Evolutionary conservation across 2,797 vertebrate species (phyloP), one percentile per base, ranked within the genome.

Genomic region (Onychomys leucogaster): DNA sequence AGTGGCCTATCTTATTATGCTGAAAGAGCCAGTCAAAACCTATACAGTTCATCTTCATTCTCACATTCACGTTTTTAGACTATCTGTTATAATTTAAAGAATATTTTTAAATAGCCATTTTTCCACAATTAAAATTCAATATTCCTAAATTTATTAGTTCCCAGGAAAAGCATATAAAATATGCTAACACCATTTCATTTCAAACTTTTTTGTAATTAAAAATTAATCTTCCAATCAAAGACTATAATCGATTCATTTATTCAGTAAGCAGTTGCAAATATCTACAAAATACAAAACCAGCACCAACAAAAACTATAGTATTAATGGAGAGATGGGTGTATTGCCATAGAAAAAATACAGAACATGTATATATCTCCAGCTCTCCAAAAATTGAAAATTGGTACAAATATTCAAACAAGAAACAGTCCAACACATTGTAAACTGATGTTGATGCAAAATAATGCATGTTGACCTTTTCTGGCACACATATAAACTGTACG

Each of bases 201-300:
- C 76, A 91, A 96, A 86, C 57, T 95, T 46, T 65, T 93, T 92
- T 86, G 16, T 95, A 96, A 59, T 94, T 67, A 91, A 94, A 95
- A 94, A 89, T 90, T 96, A 78, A 93, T 93, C 91, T 90, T 86
- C 85, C 95, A 92, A 94, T 96, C 57, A 94, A 96, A 55, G 57
- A 89, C n/a, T 57, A 57, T 73, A 59, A 78, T 89, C 89, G 85
- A 90, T 93, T 89, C 21, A 67, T 96, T 87, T 96, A 90, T 94
- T 90, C 55, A 73, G 13, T 55, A 63, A 96, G 49, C 85, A 92
- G 49, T 76, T 83, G 13, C 59, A 89, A 49, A 52, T 34, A n/a
- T 59, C 84, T 89, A 78, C 29, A 49, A 90, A 81, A n/a, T 89
- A 49, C 11, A 73, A 88, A 59, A 21, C 65, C 59, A 80, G 32